phyloP scores from a whole-genome alignment of 1,140 invertebrate genomes.

The Formica selysi region DNA sequence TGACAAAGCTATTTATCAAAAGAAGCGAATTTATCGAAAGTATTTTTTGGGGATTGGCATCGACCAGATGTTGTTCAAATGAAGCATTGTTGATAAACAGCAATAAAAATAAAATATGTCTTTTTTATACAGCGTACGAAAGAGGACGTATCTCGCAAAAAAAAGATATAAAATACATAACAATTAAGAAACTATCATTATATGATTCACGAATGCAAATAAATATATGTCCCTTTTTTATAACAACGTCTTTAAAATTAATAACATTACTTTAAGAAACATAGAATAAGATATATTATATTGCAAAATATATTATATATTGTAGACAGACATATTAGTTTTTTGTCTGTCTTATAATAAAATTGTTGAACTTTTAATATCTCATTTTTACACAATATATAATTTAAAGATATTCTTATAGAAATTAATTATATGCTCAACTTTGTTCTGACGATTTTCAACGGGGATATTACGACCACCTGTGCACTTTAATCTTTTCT shows the following conservation, averaged over 20 bases:
- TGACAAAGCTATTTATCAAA: constrained; percentile 21
- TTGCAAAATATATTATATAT: neutral
- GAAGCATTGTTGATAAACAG: neutral
- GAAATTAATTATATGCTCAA: neutral
- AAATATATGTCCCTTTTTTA: neutral
- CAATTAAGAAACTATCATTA: neutral
- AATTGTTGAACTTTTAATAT: neutral
- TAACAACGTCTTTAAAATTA: neutral
- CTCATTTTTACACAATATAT: neutral
- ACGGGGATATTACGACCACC: neutral
- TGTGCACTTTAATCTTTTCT: constrained; percentile 11
- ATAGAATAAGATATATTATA: neutral
- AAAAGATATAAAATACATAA: neutral
- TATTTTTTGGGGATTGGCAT: too few relatives aligned
- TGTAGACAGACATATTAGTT: neutral
- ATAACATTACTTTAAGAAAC: neutral
- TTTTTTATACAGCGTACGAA: neutral
- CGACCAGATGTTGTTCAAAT: neutral
- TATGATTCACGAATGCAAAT: neutral
- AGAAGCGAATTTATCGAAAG: neutral
- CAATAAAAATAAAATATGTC: neutral
- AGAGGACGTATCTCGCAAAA: neutral
- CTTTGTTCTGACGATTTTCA: constrained; percentile 8
- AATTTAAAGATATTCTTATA: neutral
- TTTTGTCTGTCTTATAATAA: neutral